Evolutionary conservation across 2,888 invertebrate species (phyloP).

Genomic region (Aporophyla nigra): DNA sequence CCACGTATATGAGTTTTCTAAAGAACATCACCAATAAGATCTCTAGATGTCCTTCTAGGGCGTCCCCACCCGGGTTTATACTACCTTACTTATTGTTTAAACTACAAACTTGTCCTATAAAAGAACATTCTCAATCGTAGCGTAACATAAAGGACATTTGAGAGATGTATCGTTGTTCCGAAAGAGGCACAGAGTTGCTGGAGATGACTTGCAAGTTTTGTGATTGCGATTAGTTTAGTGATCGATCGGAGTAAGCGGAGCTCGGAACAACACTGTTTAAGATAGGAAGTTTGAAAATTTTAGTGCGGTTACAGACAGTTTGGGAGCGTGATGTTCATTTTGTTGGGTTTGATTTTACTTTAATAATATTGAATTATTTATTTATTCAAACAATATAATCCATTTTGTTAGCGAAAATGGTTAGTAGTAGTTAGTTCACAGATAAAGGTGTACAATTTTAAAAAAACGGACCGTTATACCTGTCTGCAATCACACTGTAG

Average conservation of each 20-base stretch:
- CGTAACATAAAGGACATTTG: conserved; percentile 32
- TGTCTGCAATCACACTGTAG: too few species aligned
- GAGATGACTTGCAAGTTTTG: conserved; percentile 60
- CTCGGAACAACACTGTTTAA: conserved; percentile 54
- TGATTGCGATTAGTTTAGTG: conserved; percentile 61
- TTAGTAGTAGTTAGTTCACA: too few species aligned
- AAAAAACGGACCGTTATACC: too few species aligned
- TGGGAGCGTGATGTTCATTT: conserved; percentile 35
- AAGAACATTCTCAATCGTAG: conserved; percentile 1
- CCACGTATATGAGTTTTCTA: too few species aligned
- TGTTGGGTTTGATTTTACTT: conserved; percentile 6
- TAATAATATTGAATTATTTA: too few species aligned
- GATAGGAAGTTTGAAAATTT: conserved; percentile 56
- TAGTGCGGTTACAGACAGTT: conserved; percentile 34
- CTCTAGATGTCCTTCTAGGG: too few species aligned
- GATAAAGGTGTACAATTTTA: too few species aligned
- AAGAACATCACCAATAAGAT: too few species aligned
- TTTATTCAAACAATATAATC: too few species aligned
- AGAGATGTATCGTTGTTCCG: conserved; percentile 58
- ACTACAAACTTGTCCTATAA: conserved; percentile 18
- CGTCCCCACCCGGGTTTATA: background rate
- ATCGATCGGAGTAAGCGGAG: conserved; percentile 60
- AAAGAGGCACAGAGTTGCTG: conserved; percentile 42
- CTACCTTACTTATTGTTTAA: background rate
- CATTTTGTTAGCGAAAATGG: too few species aligned